These are phyloP conservation scores for Campylomormyrus numenius DNA, from an alignment of 2,113 vertebrate species.

Conservation along the genomic window DNA sequence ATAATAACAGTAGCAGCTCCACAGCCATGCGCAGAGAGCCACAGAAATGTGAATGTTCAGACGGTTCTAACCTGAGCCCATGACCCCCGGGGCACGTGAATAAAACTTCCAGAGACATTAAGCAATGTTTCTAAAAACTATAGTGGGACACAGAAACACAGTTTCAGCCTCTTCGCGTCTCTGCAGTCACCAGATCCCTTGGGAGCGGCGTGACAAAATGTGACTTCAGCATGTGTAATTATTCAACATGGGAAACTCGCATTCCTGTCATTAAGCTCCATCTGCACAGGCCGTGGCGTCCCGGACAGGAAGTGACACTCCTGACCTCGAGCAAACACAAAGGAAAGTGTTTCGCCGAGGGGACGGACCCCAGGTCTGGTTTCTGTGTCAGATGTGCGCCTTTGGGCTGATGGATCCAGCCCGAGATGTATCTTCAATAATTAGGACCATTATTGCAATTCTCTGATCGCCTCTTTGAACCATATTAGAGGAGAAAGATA, in stretches of 20 bases:
- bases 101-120: not conserved
- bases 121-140: not conserved
- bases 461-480: not conserved
- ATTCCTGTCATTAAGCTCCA: slow-evolving; percentile 19
- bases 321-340: not conserved
- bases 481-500: not conserved
- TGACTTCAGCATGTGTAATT: slow-evolving; percentile 29
- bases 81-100: not conserved
- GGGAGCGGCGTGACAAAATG: slow-evolving; percentile 36
- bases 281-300: slow-evolving; percentile 19
- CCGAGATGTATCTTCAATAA: not conserved
- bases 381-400: not conserved
- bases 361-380: not conserved
- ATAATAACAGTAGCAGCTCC: not conserved
- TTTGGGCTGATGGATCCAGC: not conserved
- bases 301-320: slow-evolving; percentile 1
- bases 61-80: not conserved
- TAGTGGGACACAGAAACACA: not conserved
- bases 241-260: slow-evolving; percentile 51
- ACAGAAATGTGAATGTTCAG: not conserved
- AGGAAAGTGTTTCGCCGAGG: not conserved
- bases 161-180: not conserved
- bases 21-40: not conserved
- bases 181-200: slow-evolving; percentile 32
- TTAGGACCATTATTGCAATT: not conserved